Evolutionary conservation across 2,797 vertebrate genomes (phyloP), one percentile per base, ranked within the genome.

Genomic region (Ara ararauna): DNA sequence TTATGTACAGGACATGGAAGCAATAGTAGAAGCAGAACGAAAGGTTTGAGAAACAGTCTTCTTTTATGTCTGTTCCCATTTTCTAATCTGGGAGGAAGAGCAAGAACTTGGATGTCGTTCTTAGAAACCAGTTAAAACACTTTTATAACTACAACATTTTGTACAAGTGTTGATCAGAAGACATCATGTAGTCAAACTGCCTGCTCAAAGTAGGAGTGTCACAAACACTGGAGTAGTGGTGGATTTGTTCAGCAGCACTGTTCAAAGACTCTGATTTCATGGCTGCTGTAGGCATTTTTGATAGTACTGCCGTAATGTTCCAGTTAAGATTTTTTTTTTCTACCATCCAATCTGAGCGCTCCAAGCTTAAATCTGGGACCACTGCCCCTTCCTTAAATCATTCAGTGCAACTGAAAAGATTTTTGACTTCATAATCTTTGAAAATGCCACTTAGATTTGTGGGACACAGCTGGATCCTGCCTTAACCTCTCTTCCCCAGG

Each of bases 1-100:
- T 89, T 97, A 70, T 62, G 94, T 98, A 62, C 93, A 98, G 76
- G 98, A 98, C 86, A 97, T 98, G 98, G 98, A 97, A 85, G 94
- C 73, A 70, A 90, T 87, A 23, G 97, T 98, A 91, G 98, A 98
- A 73, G 72, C 78, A 50, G 98, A 98, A 86, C 94, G 58, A 84
- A 95, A 96, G 97, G 98, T 98, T 91, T 51, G 47, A 81, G 73
- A 83, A 67, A 44, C 38, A 26, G 47, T 87, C 11, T 54, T 89
- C 11, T 54, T 70, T 65, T 77, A 7, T 54, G 11, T 50, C 44
- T 61, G 26, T 48, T 56, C 79, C 60, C 17, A 44, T 73, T 86
- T 56, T 83, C 21, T 86, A 13, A 29, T 47, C n/a, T 29, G 56
- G 40, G 32, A 85, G 38, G 22, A 85, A 21, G 72, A 79, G 26